phyloP scores from a whole-genome alignment of 2,888 invertebrate species.

The Amphipoea lucens region DNA sequence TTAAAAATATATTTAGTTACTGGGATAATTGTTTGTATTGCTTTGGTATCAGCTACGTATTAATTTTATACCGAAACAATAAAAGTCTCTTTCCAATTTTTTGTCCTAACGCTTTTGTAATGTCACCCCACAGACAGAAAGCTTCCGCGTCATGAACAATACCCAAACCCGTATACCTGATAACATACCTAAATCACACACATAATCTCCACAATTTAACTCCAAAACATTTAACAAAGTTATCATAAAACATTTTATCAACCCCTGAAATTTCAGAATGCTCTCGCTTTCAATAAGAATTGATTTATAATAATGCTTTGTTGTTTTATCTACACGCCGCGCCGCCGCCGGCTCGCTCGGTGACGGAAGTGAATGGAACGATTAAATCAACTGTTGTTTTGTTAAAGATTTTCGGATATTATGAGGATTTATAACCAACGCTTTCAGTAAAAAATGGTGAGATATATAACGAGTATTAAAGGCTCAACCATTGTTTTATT shows the following conservation, averaged over 20 bases:
- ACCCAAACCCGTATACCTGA: slow-evolving; percentile 10
- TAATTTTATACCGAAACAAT: neutral
- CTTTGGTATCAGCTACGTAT: neutral
- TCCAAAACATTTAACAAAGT: slow-evolving; percentile 50
- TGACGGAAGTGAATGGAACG: slow-evolving; percentile 50
- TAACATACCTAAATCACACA: slow-evolving; percentile 19
- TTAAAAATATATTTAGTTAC: neutral
- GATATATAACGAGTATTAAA: slow-evolving; percentile 39
- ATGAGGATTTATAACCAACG: slow-evolving; percentile 30
- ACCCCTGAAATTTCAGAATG: slow-evolving; percentile 49
- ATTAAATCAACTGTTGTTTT: slow-evolving; percentile 57
- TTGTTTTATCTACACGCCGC: slow-evolving; percentile 56
- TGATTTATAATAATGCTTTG: slow-evolving; percentile 63
- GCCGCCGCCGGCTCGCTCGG: neutral
- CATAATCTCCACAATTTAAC: slow-evolving; percentile 43
- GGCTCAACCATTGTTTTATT: slow-evolving; percentile 51
- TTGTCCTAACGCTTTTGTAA: neutral
- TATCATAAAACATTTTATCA: slow-evolving; percentile 62
- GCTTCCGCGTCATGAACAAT: neutral
- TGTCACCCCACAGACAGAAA: neutral
- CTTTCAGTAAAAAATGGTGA: slow-evolving; percentile 31
- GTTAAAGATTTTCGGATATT: slow-evolving; percentile 52
- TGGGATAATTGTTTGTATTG: too few relatives aligned
- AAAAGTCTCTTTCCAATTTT: neutral
- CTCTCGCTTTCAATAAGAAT: slow-evolving; percentile 64